Evolutionary conservation across 2,888 invertebrate species (phyloP).

Genomic region (Glaucopsyche alexis): DNA sequence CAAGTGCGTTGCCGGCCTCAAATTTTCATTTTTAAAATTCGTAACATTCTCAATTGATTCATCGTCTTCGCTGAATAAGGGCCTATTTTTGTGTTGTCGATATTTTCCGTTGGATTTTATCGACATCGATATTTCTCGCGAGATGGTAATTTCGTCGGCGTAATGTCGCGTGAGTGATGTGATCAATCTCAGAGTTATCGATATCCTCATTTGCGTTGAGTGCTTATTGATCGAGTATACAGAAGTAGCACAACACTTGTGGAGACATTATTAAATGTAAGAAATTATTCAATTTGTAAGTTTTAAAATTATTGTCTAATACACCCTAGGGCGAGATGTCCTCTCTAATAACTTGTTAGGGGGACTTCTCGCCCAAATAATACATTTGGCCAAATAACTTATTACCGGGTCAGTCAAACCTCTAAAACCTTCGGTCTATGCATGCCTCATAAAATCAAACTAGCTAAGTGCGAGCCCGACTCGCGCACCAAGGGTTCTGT

Average conservation of each 20-base stretch:
- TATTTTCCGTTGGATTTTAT: not conserved
- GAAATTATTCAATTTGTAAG: not conserved
- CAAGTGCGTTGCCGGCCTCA: too few relatives aligned
- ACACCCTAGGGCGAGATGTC: too few relatives aligned
- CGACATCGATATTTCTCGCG: not conserved
- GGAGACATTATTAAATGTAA: not conserved
- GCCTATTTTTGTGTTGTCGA: not conserved
- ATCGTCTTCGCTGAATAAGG: not conserved
- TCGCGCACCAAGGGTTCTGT: too few relatives aligned
- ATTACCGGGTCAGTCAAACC: not conserved
- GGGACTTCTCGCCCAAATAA: too few relatives aligned
- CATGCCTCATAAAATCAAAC: too few relatives aligned
- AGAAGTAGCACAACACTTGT: not conserved
- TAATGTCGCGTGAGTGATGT: conserved; percentile 19
- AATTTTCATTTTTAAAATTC: too few relatives aligned
- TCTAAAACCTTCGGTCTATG: too few relatives aligned
- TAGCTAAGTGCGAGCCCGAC: too few relatives aligned
- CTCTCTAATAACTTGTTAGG: too few relatives aligned
- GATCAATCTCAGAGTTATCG: conserved; percentile 16
- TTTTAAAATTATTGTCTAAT: too few relatives aligned
- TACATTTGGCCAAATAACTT: too few relatives aligned
- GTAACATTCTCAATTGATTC: not conserved
- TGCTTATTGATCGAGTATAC: not conserved
- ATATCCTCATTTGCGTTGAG: conserved; percentile 12
- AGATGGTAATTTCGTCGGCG: conserved; percentile 4